Evolutionary conservation across 2,888 invertebrate genomes (phyloP).

Genomic region (Byasa hedistus): DNA sequence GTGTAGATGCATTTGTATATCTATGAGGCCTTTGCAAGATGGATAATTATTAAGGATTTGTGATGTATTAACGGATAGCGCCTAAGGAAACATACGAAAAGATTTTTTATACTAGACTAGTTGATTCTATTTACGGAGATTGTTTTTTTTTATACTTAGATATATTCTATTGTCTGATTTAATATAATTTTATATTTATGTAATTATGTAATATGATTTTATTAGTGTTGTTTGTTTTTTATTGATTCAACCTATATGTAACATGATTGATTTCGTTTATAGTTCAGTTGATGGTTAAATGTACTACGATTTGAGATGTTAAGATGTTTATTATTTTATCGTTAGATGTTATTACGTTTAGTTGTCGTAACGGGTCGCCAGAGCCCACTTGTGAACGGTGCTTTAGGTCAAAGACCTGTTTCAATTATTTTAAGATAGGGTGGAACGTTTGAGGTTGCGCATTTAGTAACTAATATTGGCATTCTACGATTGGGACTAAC

Average conservation of each 20-base stretch:
- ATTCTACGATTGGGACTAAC: conserved; percentile 82
- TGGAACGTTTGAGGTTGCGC: conserved; percentile 74
- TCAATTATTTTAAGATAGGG: conserved; percentile 71
- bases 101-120: conserved; percentile 80
- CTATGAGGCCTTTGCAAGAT: conserved; percentile 80
- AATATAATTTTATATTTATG: conserved; percentile 79
- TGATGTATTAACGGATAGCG: conserved; percentile 81
- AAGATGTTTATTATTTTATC: conserved; percentile 70
- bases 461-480: conserved; percentile 80
- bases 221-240: conserved; percentile 81
- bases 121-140: conserved; percentile 80
- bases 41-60: conserved; percentile 80
- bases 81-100: conserved; percentile 81
- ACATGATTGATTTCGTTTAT: conserved; percentile 62
- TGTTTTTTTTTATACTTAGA: conserved; percentile 80
- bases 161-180: conserved; percentile 80
- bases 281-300: conserved; percentile 57
- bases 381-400: conserved; percentile 54
- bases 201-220: conserved; percentile 75
- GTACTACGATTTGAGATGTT: conserved; percentile 56
- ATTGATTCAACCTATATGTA: conserved; percentile 68
- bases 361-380: conserved; percentile 47
- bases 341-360: conserved; percentile 60
- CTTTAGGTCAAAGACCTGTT: conserved; percentile 72
- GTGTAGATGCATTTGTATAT: conserved; percentile 81